A percentile compares a stretch with the other conserved stretches of the same genome.
Evolutionary conservation across 2,113 vertebrate species (phyloP).

Genomic region (Brachypodius melanocephalos): DNA sequence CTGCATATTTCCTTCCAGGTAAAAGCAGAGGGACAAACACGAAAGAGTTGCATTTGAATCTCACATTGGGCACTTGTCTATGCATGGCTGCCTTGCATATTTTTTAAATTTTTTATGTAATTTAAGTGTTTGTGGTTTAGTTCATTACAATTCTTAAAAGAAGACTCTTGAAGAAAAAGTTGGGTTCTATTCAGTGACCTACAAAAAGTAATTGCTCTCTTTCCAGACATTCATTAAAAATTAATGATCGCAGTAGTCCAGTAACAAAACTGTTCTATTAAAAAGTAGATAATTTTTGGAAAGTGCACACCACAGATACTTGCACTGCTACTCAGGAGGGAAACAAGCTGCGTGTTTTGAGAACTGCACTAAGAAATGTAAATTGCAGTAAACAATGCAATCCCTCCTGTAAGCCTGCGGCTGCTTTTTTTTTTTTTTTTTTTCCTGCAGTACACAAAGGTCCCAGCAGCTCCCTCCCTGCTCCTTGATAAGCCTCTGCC

Average conservation of each 20-base stretch:
- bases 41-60: not conserved
- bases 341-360: not conserved
- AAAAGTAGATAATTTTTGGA: not conserved
- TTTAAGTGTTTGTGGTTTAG: constrained; percentile 2
- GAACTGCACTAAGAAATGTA: not conserved
- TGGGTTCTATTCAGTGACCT: not conserved
- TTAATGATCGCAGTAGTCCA: not conserved
- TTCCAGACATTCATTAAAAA: not conserved
- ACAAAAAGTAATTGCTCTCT: constrained; percentile 11
- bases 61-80: not conserved
- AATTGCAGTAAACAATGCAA: not conserved
- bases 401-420: not conserved
- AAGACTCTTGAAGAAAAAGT: not conserved
- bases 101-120: not conserved
- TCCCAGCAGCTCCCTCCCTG: not conserved
- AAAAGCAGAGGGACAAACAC: not conserved
- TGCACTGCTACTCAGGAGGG: not conserved
- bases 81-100: not conserved
- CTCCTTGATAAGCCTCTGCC: not conserved
- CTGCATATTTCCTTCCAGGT: not conserved
- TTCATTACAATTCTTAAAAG: not conserved
- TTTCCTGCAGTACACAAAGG: not conserved
- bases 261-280: not conserved
- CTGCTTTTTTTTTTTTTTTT: not conserved
- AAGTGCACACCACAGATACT: not conserved